A percentile compares a stretch with the other conserved stretches of the same genome.
phyloP scores from a whole-genome alignment of 2,888 invertebrate genomes.

The Nemoura dubitans region DNA sequence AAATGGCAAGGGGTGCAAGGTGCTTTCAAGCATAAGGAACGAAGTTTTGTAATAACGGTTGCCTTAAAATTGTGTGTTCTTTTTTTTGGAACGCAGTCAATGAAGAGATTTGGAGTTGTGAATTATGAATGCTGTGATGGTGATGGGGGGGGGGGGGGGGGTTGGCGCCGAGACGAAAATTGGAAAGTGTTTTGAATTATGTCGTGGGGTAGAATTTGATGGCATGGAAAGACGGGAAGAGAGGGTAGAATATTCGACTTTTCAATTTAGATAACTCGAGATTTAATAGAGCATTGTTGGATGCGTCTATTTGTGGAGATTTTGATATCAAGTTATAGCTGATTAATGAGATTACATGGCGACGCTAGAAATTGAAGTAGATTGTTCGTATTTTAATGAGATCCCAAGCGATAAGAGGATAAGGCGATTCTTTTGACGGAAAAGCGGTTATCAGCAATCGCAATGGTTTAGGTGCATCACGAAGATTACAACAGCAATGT shows the following conservation, averaged over 20 bases:
- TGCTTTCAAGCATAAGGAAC: background rate
- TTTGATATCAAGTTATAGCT: background rate
- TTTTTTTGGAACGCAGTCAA: background rate
- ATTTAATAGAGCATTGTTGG: background rate
- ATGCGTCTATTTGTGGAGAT: background rate
- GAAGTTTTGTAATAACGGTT: background rate
- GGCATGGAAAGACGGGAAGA: background rate
- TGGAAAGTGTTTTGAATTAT: slow-evolving; percentile 7
- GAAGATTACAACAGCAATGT: background rate
- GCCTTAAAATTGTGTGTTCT: background rate
- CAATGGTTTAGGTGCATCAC: background rate
- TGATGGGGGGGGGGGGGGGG: background rate
- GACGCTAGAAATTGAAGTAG: background rate
- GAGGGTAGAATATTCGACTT: background rate
- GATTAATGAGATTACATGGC: background rate
- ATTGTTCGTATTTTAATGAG: background rate
- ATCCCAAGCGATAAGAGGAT: background rate
- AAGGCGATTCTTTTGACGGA: background rate
- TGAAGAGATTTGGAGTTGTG: background rate
- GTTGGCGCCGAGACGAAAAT: background rate
- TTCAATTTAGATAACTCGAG: background rate
- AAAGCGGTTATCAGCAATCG: background rate
- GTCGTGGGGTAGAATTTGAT: background rate
- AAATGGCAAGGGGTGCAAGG: background rate
- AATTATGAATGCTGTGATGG: background rate